Conservation (phyloP, 2,797 vertebrate genomes). For the Protosalanx chinensis region DNA sequence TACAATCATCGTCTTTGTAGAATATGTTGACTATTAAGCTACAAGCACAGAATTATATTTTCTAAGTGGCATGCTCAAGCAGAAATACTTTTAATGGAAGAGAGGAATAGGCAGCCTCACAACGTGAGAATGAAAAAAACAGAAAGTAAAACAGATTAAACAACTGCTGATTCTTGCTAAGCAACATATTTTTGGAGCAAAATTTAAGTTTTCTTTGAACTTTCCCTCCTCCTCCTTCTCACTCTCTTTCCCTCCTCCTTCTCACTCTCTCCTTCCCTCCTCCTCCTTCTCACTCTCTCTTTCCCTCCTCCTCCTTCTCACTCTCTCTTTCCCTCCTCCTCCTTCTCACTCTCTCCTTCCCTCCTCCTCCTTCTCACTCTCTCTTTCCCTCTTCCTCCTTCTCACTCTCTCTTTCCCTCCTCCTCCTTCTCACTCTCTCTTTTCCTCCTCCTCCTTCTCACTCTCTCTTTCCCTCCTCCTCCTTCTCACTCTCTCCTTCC, state of each 20-base stretch:
- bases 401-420: neutral
- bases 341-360: neutral
- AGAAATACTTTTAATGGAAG: constrained; percentile 35
- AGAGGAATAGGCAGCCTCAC: neutral
- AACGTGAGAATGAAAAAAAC: constrained; percentile 4
- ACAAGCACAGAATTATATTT: constrained; percentile 52
- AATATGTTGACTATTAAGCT: constrained; percentile 53
- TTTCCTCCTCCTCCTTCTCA: neutral
- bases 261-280: neutral
- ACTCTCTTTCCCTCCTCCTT: neutral
- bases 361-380: neutral
- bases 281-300: neutral
- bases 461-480: too few species aligned
- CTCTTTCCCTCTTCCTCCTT: neutral
- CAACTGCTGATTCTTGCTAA: constrained; percentile 38
- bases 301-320: neutral
- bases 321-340: neutral
- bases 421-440: neutral
- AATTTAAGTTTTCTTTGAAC: constrained; percentile 39
- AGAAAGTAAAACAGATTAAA: constrained; percentile 18
- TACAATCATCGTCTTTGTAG: constrained; percentile 61
- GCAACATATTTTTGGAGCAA: constrained; percentile 56
- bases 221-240: neutral
- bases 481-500: too few species aligned
- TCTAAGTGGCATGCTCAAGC: constrained; percentile 58